These are phyloP conservation scores for Mactromeris polynyma DNA, from an alignment of 2,888 invertebrate genomes.

Conservation along the genomic window DNA sequence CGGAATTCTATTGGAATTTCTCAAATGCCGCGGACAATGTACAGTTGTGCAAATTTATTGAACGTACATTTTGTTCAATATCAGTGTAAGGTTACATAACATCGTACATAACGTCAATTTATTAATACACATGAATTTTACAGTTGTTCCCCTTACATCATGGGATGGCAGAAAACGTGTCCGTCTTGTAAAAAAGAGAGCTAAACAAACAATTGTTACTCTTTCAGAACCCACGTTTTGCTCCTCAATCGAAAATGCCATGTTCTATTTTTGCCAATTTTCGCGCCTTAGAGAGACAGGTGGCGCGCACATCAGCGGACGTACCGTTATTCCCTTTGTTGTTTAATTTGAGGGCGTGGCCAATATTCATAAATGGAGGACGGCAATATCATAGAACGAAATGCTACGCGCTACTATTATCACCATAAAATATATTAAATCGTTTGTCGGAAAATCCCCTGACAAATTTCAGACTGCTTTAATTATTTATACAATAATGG, in stretches of 20 bases:
- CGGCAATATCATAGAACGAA: background rate
- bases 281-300: conserved; percentile 22
- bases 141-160: background rate
- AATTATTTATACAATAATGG: conserved; percentile 21
- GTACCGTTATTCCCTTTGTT: conserved; percentile 41
- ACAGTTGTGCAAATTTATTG: too few relatives aligned
- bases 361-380: background rate
- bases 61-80: too few relatives aligned
- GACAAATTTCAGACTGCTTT: conserved; percentile 15
- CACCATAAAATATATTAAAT: conserved; percentile 11
- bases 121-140: background rate
- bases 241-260: background rate
- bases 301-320: background rate
- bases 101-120: background rate
- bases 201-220: background rate
- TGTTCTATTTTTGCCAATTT: background rate
- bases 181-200: background rate
- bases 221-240: background rate
- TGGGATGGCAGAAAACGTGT: too few relatives aligned
- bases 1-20: too few relatives aligned
- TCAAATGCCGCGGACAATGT: too few relatives aligned
- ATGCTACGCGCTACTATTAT: background rate
- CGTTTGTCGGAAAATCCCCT: conserved; percentile 14
- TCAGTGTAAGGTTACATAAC: background rate
- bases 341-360: conserved; percentile 23